Base-by-base conservation (phyloP, 1,140 invertebrate species). In the Solenopsis fugax region DNA sequence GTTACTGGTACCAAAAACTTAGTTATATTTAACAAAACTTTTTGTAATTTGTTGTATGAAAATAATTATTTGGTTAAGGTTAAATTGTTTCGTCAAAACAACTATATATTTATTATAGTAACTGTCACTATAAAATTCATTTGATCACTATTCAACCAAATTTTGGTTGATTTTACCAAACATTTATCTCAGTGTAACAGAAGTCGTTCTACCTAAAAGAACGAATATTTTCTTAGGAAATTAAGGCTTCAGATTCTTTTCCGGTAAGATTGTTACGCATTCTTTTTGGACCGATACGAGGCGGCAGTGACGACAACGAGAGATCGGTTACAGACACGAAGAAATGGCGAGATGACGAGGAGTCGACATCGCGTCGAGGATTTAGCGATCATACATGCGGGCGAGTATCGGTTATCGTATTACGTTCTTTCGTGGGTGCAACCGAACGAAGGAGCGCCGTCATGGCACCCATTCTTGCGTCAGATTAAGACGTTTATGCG, bases 401-500 rank as follows among this genome's bases (percentile, higher is more conserved):
- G 54, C 18, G 41, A 60, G 64, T 58, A 34, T 73, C 86, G 75
- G 72, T 82, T 71, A n/a, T n/a, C n/a, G n/a, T n/a, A n/a, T n/a
- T n/a, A 67, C 82, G 73, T 85, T 62, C 72, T 50, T 24, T 82
- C 73, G 87, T 88, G 87, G 58, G 65, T 62, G 80, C 41, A 29
- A 58, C 12, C 34, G 29, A 82, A 58, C 56, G 71, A 76, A 64
- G 76, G 34, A 60, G 76, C 82, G 81, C 87, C 76, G 78, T 72
- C 77, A 41, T 62, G 81, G 84, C 64, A 60, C 84, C 76, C 60
- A 88, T 81, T 80, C 76, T 76, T 75, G 78, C 78, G 88, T 90
- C 91, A 64, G 91, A 92, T 92, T 92, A 92, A 92, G 71, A 91
- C 60, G 88, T 91, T 90, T 65, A 65, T 86, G 82, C 41, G 69